These are phyloP conservation scores for Chironomus striatipennis DNA, from an alignment of 1,140 invertebrate genomes.

Conservation along the genomic window DNA sequence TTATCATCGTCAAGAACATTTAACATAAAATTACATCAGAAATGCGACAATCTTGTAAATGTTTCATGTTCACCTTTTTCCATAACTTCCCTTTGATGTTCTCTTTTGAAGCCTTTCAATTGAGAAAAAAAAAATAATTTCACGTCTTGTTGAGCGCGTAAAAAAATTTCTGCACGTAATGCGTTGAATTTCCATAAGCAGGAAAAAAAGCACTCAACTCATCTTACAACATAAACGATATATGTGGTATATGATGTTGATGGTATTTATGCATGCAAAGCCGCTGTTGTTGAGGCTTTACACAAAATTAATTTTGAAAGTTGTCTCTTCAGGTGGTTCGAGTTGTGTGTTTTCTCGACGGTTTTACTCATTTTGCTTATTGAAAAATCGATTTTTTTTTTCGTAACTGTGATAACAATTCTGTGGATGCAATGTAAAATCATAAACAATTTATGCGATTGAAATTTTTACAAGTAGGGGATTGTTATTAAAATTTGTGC, in stretches of 20 bases:
- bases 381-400: too few species aligned
- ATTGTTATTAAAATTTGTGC: too few species aligned
- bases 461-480: too few species aligned
- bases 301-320: conserved; percentile 3
- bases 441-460: too few species aligned
- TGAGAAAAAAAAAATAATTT: background rate
- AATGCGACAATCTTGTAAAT: background rate
- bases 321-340: background rate
- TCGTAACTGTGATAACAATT: too few species aligned
- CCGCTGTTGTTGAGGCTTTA: background rate
- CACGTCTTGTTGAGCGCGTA: conserved; percentile 11
- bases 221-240: conserved; percentile 1
- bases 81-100: background rate
- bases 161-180: background rate
- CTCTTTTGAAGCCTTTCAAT: background rate
- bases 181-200: background rate
- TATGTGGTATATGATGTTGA: background rate
- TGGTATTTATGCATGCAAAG: background rate
- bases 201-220: background rate
- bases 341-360: too few species aligned
- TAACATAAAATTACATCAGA: background rate
- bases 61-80: background rate
- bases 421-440: too few species aligned
- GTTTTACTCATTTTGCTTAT: too few species aligned
- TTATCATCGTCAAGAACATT: background rate